Percentiles rank a stretch among this genome's conserved stretches.
These are phyloP conservation scores for Habroteleia sp. DNA, from an alignment of 2,888 invertebrate species.

Conservation along the genomic window DNA sequence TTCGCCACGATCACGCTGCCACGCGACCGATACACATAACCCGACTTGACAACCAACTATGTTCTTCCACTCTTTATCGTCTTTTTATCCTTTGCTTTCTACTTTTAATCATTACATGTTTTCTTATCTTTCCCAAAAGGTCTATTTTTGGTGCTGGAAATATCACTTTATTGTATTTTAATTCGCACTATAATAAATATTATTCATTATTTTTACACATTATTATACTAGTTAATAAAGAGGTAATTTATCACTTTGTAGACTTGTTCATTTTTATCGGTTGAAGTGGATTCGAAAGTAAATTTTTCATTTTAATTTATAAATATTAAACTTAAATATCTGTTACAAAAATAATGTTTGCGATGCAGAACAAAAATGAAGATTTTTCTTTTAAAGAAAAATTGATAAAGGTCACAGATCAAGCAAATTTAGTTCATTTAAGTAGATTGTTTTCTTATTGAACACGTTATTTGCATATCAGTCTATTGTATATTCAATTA, in stretches of 20 bases:
- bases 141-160: constrained; percentile 1
- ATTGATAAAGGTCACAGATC: constrained; percentile 18
- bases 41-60: constrained; percentile 22
- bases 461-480: constrained; percentile 34
- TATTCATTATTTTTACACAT: too few species aligned
- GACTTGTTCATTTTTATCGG: not conserved
- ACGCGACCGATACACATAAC: constrained; percentile 48
- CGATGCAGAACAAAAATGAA: not conserved
- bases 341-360: too few species aligned
- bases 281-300: constrained; percentile 21
- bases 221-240: too few species aligned
- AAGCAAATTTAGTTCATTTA: constrained; percentile 32
- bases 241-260: too few species aligned
- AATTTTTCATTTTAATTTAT: too few species aligned
- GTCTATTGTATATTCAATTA: constrained; percentile 37
- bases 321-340: too few species aligned
- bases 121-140: not conserved
- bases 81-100: constrained; percentile 21
- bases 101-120: not conserved
- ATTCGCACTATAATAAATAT: too few species aligned
- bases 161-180: not conserved
- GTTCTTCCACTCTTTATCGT: constrained; percentile 27
- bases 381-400: not conserved
- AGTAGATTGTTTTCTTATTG: constrained; percentile 43
- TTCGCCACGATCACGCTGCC: constrained; percentile 40